A percentile compares a stretch with the other conserved stretches of the same genome.
Conservation (phyloP, 2,888 invertebrate genomes). For the Ormia ochracea region DNA sequence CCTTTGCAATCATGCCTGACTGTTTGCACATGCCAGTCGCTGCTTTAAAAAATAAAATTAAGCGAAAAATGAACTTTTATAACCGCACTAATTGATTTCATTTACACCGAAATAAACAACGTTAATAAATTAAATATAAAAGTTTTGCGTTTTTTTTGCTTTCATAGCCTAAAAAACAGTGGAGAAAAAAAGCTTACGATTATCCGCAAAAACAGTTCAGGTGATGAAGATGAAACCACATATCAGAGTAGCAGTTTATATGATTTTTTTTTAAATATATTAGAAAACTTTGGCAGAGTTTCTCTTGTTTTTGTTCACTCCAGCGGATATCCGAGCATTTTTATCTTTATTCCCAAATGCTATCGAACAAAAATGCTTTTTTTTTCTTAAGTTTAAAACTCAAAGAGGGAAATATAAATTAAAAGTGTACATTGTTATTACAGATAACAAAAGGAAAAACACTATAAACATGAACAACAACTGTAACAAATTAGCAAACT, state of each 20-base stretch:
- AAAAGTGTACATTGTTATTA: slow-evolving; percentile 28
- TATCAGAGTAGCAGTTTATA: neutral
- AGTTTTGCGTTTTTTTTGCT: slow-evolving; percentile 11
- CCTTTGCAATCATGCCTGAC: neutral
- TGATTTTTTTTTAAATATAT: neutral
- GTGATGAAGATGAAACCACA: neutral
- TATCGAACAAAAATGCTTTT: slow-evolving; percentile 8
- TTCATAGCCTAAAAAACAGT: slow-evolving; percentile 34
- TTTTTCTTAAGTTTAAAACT: neutral
- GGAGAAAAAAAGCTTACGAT: slow-evolving; percentile 5
- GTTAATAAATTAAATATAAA: slow-evolving; percentile 57
- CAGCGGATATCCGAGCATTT: neutral
- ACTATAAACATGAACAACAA: slow-evolving; percentile 47
- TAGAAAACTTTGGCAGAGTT: neutral
- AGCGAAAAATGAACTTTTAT: slow-evolving; percentile 44
- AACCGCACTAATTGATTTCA: slow-evolving; percentile 59
- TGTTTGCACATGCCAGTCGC: neutral
- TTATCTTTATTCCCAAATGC: slow-evolving; percentile 42
- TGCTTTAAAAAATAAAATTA: neutral
- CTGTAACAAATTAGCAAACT: slow-evolving; percentile 55
- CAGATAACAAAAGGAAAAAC: neutral
- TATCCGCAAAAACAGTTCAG: slow-evolving; percentile 13
- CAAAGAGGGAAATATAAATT: neutral
- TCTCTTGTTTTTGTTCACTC: neutral
- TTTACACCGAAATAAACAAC: slow-evolving; percentile 57